These are phyloP conservation scores for Deilephila porcellus DNA, from an alignment of 2,888 invertebrate species.

Conservation along the genomic window DNA sequence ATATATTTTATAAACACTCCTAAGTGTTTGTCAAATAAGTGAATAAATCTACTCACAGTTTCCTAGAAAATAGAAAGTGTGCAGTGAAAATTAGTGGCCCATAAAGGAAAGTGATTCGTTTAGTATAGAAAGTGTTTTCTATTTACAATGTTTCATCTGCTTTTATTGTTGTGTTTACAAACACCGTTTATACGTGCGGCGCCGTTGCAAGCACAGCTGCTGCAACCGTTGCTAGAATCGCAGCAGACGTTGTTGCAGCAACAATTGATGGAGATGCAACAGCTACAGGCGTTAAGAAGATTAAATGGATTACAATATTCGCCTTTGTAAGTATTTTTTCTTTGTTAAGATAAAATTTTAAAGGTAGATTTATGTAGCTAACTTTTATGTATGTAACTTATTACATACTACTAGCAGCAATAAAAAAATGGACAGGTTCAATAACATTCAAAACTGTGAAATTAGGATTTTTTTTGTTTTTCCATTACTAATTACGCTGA, in stretches of 20 bases:
- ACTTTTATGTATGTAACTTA: no score
- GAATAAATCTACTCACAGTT: background rate
- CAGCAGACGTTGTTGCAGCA: conserved; percentile 43
- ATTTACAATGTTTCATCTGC: conserved; percentile 43
- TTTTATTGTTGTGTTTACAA: conserved; percentile 49
- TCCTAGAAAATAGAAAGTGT: background rate
- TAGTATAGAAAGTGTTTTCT: background rate
- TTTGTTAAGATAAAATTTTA: background rate
- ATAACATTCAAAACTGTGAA: no score
- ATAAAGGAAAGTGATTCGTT: conserved; percentile 13
- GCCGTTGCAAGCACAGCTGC: conserved; percentile 53
- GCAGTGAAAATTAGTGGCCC: background rate
- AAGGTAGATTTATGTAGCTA: no score
- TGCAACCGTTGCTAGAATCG: conserved; percentile 44
- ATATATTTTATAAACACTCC: background rate
- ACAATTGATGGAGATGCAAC: conserved; percentile 41
- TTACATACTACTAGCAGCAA: no score
- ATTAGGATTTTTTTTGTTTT: no score
- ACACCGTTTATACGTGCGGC: conserved; percentile 48
- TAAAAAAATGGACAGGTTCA: no score
- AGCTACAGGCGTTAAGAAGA: conserved; percentile 51
- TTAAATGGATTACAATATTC: conserved; percentile 48
- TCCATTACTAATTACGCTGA: background rate
- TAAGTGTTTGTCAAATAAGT: background rate
- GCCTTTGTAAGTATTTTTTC: conserved; percentile 52